Conservation (phyloP, 1,140 invertebrate species). For the Pantala flavescens region DNA sequence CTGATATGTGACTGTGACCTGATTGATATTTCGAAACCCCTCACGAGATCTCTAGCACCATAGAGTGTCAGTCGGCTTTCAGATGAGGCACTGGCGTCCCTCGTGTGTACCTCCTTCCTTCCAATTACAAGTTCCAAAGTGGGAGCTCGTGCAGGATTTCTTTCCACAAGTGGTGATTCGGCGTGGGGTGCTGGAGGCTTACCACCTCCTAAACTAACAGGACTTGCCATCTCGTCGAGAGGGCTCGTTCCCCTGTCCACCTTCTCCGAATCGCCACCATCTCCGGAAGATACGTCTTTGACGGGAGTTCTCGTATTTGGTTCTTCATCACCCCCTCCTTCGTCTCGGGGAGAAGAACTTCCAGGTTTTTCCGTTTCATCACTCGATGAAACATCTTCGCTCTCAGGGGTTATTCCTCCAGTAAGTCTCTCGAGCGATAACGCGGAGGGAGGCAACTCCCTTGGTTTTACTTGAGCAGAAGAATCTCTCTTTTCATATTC, state of each 20-base stretch:
- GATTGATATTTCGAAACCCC: constrained; percentile 38
- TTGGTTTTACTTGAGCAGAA: neutral
- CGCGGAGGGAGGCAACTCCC: neutral
- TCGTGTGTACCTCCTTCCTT: constrained; percentile 39
- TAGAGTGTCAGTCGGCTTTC: constrained; percentile 40
- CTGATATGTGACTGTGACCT: constrained; percentile 41
- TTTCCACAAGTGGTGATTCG: constrained; percentile 15
- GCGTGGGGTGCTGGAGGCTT: constrained; percentile 19
- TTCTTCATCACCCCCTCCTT: neutral
- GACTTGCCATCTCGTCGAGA: constrained; percentile 27
- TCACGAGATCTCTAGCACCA: constrained; percentile 32
- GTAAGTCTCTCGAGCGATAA: neutral
- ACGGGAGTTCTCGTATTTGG: neutral
- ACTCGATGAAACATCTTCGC: no score
- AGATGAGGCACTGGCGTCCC: constrained; percentile 38
- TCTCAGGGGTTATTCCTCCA: neutral
- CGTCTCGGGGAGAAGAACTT: neutral
- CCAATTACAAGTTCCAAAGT: constrained; percentile 40
- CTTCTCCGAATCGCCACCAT: neutral
- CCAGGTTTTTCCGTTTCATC: neutral
- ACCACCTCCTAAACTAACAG: constrained; percentile 20
- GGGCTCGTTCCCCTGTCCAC: constrained; percentile 35
- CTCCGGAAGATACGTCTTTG: neutral
- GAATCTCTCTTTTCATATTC: constrained; percentile 28
- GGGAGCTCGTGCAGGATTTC: constrained; percentile 24